Evolutionary conservation across 2,113 vertebrate species (phyloP), one percentile per base, ranked within the genome.

Genomic region (Etia nguti): DNA sequence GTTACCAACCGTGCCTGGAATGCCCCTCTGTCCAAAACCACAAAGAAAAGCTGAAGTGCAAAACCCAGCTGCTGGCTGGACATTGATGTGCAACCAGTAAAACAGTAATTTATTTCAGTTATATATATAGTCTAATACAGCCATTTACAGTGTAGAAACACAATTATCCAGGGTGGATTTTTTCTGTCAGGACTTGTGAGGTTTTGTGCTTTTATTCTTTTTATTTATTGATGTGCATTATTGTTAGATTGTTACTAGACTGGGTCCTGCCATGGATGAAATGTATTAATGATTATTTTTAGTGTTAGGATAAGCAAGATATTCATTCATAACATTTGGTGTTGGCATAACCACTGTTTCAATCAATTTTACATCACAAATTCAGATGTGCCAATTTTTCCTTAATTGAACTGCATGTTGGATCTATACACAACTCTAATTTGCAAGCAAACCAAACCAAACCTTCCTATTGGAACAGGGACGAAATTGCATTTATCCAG

Each of bases 1-100:
- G 95, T 96, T 93, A 62, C 86, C 83, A 77, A 55, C 62, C 15
- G 29, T 9, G 85, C 62, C 88, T 90, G 91, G 81, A 55, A 60
- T 65, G 24, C 24, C 22, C 38, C 79, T 1, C 29, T 29, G 68
- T 79, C 85, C 80, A n/a, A 60, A 81, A 52, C 73, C 85, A 41
- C 85, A 79, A 10, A 34, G 31, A 20, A 54, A 82, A 54, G 18
- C 38, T 18, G 3, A 20, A 46, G 26, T 80, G 5, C 77, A 5
- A 11, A 59, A 56, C 31, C 26, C 26, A 59, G 52, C 55, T 77
- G 20, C 75, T 55, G 70, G 13, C 65, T 38, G 81, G 52, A 81
- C 73, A 46, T 16, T 15, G 29, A 10, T 11, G n/a, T 70, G 43
- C 56, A 84, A 52, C 16, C 41, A 13, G 26, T 43, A 6, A 18